Evolutionary conservation across 2,888 invertebrate species (phyloP).

Genomic region (Spilarctia lutea): DNA sequence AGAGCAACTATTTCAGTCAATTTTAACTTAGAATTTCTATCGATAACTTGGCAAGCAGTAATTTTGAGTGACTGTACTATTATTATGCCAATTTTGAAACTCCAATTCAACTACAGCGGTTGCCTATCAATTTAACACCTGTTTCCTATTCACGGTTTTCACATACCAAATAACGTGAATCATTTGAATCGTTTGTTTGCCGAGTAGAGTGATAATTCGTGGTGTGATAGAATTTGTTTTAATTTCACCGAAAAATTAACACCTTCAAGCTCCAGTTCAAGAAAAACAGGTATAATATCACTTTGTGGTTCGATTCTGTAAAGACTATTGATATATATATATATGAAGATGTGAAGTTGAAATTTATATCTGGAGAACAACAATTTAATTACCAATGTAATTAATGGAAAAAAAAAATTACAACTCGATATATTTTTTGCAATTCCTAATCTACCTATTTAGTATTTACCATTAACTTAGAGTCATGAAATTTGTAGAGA

Average conservation of each 20-base stretch:
- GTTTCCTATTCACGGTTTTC: constrained; percentile 22
- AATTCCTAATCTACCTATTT: too few relatives aligned
- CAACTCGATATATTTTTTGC: too few relatives aligned
- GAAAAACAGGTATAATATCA: too few relatives aligned
- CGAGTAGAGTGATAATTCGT: neutral
- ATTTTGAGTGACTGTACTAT: constrained; percentile 55
- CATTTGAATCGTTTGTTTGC: neutral
- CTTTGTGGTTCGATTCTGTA: neutral
- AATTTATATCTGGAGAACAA: too few relatives aligned
- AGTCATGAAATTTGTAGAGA: too few relatives aligned
- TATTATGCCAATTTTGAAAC: constrained; percentile 55
- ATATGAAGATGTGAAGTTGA: neutral
- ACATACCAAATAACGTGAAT: constrained; percentile 8
- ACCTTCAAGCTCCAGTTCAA: neutral
- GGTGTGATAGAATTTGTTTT: neutral
- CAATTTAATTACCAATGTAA: too few relatives aligned
- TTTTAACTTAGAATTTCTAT: neutral
- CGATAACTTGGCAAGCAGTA: neutral
- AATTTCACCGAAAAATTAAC: neutral
- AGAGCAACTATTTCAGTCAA: neutral
- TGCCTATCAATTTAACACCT: constrained; percentile 43
- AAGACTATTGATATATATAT: too few relatives aligned
- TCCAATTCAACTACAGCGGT: constrained; percentile 33
- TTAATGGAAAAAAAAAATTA: too few relatives aligned
- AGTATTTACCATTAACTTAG: too few relatives aligned